phyloP scores from a whole-genome alignment of 2,888 invertebrate genomes.

The Callinectes sapidus region DNA sequence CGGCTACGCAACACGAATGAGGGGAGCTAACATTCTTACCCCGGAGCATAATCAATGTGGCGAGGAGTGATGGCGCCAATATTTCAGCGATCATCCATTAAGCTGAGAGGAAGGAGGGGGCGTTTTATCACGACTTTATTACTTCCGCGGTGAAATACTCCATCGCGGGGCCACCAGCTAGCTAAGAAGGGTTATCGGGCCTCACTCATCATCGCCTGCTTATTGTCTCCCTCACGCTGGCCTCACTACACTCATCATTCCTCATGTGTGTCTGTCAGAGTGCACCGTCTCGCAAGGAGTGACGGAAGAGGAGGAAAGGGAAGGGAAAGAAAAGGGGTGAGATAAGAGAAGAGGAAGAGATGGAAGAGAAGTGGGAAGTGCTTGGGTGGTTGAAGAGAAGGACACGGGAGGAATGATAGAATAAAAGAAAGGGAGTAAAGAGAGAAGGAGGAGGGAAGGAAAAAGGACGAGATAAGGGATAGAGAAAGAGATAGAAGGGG shows the following conservation, averaged over 20 bases:
- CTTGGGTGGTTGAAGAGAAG: too few relatives aligned
- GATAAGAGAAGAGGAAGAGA: background rate
- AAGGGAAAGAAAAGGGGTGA: background rate
- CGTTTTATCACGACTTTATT: conserved; percentile 20
- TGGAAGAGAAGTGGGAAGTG: too few relatives aligned
- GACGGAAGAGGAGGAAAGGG: too few relatives aligned
- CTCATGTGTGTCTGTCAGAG: background rate
- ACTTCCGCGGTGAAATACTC: conserved; percentile 4
- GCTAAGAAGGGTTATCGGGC: too few relatives aligned
- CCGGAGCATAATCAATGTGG: conserved; percentile 13
- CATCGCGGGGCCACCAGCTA: background rate
- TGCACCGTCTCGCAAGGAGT: too few relatives aligned
- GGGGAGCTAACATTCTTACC: background rate
- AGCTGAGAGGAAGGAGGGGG: conserved; percentile 5
- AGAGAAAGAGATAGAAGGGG: background rate
- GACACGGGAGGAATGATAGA: too few relatives aligned
- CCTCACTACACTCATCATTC: background rate
- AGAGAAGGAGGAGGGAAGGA: too few relatives aligned
- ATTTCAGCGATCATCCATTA: conserved; percentile 21
- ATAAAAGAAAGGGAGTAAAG: too few relatives aligned
- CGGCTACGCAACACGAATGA: background rate
- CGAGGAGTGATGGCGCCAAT: background rate
- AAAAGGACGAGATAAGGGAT: background rate
- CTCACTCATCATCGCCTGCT: background rate
- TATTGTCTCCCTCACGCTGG: background rate